Evolutionary conservation across 2,113 vertebrate genomes (phyloP), one percentile per base, ranked within the genome.

Genomic region (Candoia aspera): DNA sequence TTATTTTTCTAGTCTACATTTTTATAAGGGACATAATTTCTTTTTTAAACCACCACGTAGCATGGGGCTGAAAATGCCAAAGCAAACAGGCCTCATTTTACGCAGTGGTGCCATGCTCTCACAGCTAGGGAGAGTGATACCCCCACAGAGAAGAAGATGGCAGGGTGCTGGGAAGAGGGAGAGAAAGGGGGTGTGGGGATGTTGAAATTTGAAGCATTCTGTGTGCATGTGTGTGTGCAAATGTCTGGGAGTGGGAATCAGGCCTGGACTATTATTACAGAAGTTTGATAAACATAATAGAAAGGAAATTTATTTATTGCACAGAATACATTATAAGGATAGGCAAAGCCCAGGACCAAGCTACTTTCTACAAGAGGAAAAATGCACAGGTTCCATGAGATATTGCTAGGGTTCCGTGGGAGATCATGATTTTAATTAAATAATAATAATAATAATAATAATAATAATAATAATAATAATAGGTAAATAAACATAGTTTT

Each of bases 1-100:
- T 96, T 92, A 93, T 46, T 84, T 60, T 95, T 92, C 93, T 92
- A 91, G 91, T 94, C 96, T 94, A 55, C 87, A n/a, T 13, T 37
- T 90, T 49, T 91, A 57, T 93, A 88, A 89, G 79, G 93, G 19
- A 64, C 1, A 46, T 88, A 68, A 92, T 94, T 96, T 96, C 6
- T 92, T 15, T 95, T 79, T 93, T 93, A 93, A 90, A 92, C 6
- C 37, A 1, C 8, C 90, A 21, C n/a, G 89, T 89, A 95, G 88
- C 84, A 0, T 37, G 79, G 5, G 29, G 94, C 8, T 29, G 90
- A 89, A 49, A n/a, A 57, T 92, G 9, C 0, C 24, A 84, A 92
- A 58, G 89, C 59, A 92, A 95, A 92, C 6, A 89, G 86, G 85
- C 1, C 1, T 1, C 2, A 24, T 93, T 94, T 94, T 92, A 58